Evolutionary conservation across 2,888 invertebrate species (phyloP), one percentile per base, ranked within the genome.

Genomic region (Lochmaea capreae): DNA sequence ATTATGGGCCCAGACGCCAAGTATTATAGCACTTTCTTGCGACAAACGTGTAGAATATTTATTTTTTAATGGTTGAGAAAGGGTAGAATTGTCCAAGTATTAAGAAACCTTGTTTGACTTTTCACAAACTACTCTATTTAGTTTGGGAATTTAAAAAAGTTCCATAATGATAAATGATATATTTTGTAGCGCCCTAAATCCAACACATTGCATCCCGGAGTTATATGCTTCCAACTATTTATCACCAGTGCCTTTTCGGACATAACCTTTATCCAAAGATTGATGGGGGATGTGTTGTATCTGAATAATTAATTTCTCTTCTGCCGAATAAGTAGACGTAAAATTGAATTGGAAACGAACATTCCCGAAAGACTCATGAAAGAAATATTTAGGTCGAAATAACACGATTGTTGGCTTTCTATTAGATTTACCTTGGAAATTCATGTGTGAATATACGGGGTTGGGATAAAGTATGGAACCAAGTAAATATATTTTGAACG

Each of bases 221-320:
- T 70, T 57, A 65, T 70, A 70, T 70, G 63, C 70, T 70, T 26
- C 26, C 26, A 70, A 63, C 74, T 67, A 74, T 74, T 71, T 68
- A 74, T 74, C 74, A 74, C 74, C 65, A 67, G 22, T 58, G 62
- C 67, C 67, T 54, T 33, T 52, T 74, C 67, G 71, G 71, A 74
- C 74, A 69, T 71, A 71, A 65, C 67, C 71, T 63, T 62, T 67
- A 71, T 71, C 71, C 71, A 62, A 67, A 71, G 74, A 74, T 74
- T 67, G 74, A 74, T 74, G 71, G 65, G 49, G 71, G 74, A 71
- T 65, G 71, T 67, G 71, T 49, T 71, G 71, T 59, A 67, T 71
- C 65, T 68, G 74, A 74, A 74, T 74, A 74, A 74, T 71, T 71
- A 74, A 74, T 74, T 67, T 57, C 59, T 49, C 74, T 68, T 58